A percentile compares a stretch with the other conserved stretches of the same genome.
Conservation (phyloP, 2,797 vertebrate genomes). For the Aphelocoma californica region DNA sequence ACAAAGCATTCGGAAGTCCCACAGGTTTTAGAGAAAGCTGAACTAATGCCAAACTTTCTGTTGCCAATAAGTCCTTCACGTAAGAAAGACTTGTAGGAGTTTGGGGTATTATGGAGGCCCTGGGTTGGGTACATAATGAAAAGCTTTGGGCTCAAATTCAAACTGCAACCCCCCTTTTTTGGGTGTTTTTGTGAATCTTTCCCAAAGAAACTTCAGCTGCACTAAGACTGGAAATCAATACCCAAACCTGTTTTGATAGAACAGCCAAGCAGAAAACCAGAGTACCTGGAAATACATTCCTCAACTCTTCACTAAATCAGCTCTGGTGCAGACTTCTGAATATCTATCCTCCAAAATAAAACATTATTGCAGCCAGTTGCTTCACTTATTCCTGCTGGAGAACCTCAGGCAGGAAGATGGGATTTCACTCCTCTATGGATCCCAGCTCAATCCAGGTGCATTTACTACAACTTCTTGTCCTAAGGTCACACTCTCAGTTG, state of each 20-base stretch:
- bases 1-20: not conserved
- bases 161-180: not conserved
- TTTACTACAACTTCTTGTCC: not conserved
- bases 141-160: not conserved
- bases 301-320: not conserved
- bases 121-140: not conserved
- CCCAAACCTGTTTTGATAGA: not conserved
- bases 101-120: not conserved
- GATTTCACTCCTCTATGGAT: not conserved
- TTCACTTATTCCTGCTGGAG: not conserved
- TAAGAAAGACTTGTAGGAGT: not conserved
- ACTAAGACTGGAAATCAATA: not conserved
- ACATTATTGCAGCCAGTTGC: not conserved
- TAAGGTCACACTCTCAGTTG: not conserved
- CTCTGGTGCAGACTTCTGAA: not conserved
- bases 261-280: not conserved
- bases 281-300: not conserved
- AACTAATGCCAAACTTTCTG: not conserved
- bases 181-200: not conserved
- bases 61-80: not conserved
- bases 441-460: not conserved
- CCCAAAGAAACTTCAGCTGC: not conserved
- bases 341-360: not conserved
- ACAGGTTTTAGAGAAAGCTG: constrained; percentile 1
- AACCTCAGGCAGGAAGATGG: not conserved